These are phyloP conservation scores for Rosalia funebris DNA, from an alignment of 2,888 invertebrate genomes.

Conservation along the genomic window DNA sequence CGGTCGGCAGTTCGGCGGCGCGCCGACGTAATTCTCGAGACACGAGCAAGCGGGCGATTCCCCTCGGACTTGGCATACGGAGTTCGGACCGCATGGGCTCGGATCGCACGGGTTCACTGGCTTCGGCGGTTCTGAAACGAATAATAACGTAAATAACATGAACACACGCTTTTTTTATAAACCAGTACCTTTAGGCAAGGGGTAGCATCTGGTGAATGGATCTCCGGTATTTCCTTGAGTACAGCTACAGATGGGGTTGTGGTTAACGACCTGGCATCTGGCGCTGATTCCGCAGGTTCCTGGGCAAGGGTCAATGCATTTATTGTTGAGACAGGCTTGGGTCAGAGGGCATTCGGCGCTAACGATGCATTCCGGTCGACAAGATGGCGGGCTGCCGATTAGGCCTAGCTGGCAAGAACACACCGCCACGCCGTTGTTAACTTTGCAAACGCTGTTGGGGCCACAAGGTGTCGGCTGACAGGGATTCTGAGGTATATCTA, in stretches of 20 bases:
- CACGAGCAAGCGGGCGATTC: constrained; percentile 70
- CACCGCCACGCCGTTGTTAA: constrained; percentile 67
- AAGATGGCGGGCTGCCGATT: constrained; percentile 79
- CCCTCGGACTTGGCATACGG: constrained; percentile 62
- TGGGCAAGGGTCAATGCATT: constrained; percentile 83
- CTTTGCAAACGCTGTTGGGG: constrained; percentile 74
- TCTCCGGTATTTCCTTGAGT: constrained; percentile 76
- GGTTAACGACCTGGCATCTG: constrained; percentile 81
- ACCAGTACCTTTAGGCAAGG: constrained; percentile 60
- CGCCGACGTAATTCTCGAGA: constrained; percentile 70
- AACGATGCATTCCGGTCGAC: constrained; percentile 82
- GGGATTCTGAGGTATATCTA: constrained; percentile 66
- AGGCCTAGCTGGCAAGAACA: constrained; percentile 79
- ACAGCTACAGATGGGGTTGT: constrained; percentile 83
- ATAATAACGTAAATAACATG: no score
- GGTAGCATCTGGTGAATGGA: constrained; percentile 77
- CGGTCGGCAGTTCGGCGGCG: constrained; percentile 74
- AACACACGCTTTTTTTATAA: no score
- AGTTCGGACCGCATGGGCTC: constrained; percentile 75
- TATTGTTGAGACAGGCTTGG: constrained; percentile 83
- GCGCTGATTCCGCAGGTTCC: constrained; percentile 81
- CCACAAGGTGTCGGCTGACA: constrained; percentile 80
- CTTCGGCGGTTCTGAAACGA: constrained; percentile 47
- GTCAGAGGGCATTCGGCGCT: constrained; percentile 81
- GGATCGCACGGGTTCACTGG: constrained; percentile 73